Base-by-base conservation (phyloP, 2,888 invertebrate species). In the Thumatha senex region DNA sequence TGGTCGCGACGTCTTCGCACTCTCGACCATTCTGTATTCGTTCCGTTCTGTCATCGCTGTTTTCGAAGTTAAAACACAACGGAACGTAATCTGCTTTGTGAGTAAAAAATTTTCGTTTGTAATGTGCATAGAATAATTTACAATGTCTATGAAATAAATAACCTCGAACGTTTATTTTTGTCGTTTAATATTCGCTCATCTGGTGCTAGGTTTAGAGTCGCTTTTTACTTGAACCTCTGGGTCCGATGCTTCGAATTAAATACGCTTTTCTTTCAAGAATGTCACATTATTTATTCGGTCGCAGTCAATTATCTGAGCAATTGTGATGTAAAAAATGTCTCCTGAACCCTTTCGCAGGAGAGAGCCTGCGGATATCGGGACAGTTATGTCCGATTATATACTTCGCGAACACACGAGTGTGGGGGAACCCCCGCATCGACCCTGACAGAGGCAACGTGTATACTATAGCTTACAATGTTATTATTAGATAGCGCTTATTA, bases 401-500 rank as follows among this genome's bases (percentile, higher is more conserved):
- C 18, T 24, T 24, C 5, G 18, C 18, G 18, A 24, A 24, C 18
- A 24, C 18, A 24, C 2, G 11, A 38, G 38, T 15, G 38, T 15
- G 38, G 10, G 14, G 38, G n/a, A 11, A 9, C 11, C 7, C 11
- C 39, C 40, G 49, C 42, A 35, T 46, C 46, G 57, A 53, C 56
- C 57, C 56, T 50, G 44, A 48, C 54, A 54, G 61, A 65, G 65
- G 63, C 64, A 62, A 65, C 57, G 68, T 74, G 69, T 78, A 76
- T 72, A 76, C 72, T 76, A 64, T 74, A 79, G 80, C 77, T 78
- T 78, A 73, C 71, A 70, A 70, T 50, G 72, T 74, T 77, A 74
- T 74, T 77, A 74, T 82, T 88, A 87, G 85, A 83, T 86, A 89
- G 86, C 74, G 87, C 86, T 87, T 86, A 79, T 80, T 84, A 80